Evolutionary conservation across 92 coral and sea anemone genomes (phyloP).

Genomic region (Porites evermanni): DNA sequence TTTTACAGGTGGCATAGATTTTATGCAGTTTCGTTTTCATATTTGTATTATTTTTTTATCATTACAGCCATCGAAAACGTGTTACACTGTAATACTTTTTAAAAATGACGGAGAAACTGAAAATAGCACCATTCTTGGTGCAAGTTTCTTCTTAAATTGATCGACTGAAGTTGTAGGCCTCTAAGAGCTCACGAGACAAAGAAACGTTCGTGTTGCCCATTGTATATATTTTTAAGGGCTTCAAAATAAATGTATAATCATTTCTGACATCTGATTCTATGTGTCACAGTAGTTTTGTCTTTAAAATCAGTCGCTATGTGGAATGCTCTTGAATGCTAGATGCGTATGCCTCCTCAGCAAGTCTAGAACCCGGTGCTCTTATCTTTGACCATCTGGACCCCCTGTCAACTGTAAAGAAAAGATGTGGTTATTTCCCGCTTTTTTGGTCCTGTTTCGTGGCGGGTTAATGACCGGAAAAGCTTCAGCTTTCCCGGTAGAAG

Average conservation of each 20-base stretch:
- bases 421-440: too few relatives aligned
- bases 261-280: neutral
- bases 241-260: neutral
- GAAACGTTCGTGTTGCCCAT: slow-evolving; percentile 4
- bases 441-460: too few relatives aligned
- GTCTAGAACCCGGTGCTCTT: neutral
- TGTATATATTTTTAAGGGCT: slow-evolving; percentile 24
- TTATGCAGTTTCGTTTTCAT: neutral
- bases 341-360: neutral
- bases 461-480: too few relatives aligned
- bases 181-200: neutral
- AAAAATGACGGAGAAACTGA: neutral
- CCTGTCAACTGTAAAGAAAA: neutral
- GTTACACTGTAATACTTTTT: neutral
- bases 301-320: neutral
- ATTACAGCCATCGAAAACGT: too few relatives aligned
- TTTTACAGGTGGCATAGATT: too few relatives aligned
- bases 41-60: neutral
- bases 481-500: too few relatives aligned
- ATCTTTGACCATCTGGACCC: neutral
- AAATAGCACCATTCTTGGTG: neutral
- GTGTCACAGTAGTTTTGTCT: too few relatives aligned
- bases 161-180: too few relatives aligned
- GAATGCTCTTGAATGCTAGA: neutral
- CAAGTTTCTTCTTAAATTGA: neutral